Base-by-base conservation (phyloP, 2,113 vertebrate genomes). In the Bagarius yarrelli region DNA sequence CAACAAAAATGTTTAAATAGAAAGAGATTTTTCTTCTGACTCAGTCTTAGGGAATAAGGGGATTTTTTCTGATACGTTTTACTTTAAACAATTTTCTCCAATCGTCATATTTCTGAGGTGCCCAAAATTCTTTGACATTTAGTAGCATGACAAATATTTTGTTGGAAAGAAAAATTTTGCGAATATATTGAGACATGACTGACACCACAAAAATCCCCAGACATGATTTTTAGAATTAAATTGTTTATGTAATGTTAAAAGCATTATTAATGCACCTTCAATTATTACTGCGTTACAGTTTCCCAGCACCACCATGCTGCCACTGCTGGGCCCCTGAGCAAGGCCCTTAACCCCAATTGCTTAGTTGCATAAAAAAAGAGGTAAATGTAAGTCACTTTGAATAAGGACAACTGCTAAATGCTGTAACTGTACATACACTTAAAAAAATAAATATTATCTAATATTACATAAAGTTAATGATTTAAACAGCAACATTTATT, bases 81-180 rank as follows among this genome's bases (percentile, higher is more conserved):
- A 55, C 30, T 44, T 72, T 60, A 34, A 57, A 80, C 52, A 63
- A 60, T 83, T 69, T 61, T 81, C 50, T 47, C 66, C 73, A n/a
- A 74, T 30, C 9, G 81, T 52, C 55, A 27, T 50, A 50, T 61
- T 73, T 69, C 73, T 69, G 59, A 59, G 34, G 52, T 53, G 21
- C 57, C 81, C 27, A 34, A 88, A 82, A 60, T 76, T 61, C 53
- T 83, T 77, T 82, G 23, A 64, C 52, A 72, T 74, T 72, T 34
- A 11, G 56, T 57, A 60, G 81, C 73, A 55, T 80, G 64, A 70
- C 32, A 80, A 56, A 70, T 50, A 50, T 53, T 47, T 73, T 63
- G n/a, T 0, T n/a, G 32, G 72, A n/a, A 40, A 61, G 36, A 27
- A 44, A n/a, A 27, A 52, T 53, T 23, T 21, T 25, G 70, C 11